Evolutionary conservation across 2,113 vertebrate species (phyloP).

Genomic region (Carlito syrichta): DNA sequence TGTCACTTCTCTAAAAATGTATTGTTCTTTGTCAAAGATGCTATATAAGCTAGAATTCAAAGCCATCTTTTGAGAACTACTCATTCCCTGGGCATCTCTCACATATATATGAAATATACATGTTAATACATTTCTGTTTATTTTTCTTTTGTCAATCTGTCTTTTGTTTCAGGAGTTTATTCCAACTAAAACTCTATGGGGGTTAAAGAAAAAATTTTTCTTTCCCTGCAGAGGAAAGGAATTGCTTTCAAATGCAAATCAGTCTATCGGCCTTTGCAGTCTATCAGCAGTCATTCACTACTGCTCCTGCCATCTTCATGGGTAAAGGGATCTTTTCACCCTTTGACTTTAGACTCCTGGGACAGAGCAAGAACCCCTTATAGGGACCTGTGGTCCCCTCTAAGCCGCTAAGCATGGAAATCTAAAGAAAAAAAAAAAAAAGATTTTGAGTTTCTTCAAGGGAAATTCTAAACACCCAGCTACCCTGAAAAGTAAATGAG

Average conservation of each 20-base stretch:
- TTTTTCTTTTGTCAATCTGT: neutral
- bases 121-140: neutral
- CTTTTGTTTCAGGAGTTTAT: neutral
- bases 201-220: neutral
- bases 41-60: neutral
- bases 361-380: no score
- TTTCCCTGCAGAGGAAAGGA: neutral
- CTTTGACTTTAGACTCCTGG: neutral
- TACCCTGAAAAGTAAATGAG: no score
- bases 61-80: neutral
- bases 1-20: neutral
- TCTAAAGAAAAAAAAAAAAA: no score
- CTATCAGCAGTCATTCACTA: neutral
- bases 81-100: neutral
- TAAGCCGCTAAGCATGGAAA: no score
- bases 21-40: neutral
- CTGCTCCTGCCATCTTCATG: neutral
- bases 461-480: no score
- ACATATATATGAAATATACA: neutral
- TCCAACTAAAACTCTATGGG: neutral
- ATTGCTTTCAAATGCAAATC: neutral
- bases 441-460: no score
- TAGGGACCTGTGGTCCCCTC: no score
- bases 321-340: neutral
- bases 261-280: neutral